These are phyloP conservation scores for Boleophthalmus pectinirostris DNA, from an alignment of 2,113 vertebrate genomes.

Conservation along the genomic window DNA sequence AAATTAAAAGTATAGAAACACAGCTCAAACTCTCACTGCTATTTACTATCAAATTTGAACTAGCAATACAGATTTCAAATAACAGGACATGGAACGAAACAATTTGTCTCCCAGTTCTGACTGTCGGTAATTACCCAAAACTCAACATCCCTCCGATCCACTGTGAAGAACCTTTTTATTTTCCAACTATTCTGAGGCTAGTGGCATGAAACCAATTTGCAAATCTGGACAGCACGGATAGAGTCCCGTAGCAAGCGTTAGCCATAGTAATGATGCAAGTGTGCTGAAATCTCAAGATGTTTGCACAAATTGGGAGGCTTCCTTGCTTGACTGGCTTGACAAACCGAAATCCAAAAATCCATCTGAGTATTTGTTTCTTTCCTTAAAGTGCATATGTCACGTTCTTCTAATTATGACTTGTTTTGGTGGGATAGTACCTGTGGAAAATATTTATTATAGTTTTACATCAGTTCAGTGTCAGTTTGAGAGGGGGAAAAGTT, in stretches of 20 bases:
- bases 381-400: too few species aligned
- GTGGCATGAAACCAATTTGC: neutral
- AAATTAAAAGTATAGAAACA: too few species aligned
- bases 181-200: neutral
- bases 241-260: neutral
- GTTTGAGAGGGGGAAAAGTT: too few species aligned
- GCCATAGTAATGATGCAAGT: neutral
- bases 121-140: neutral
- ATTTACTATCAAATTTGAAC: neutral
- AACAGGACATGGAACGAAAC: neutral
- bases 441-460: too few species aligned
- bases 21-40: too few species aligned
- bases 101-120: neutral
- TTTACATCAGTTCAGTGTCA: too few species aligned
- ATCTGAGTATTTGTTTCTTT: neutral
- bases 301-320: neutral
- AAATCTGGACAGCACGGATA: neutral
- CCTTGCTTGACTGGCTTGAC: neutral
- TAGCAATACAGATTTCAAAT: neutral
- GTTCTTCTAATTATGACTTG: too few species aligned
- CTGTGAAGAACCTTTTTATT: neutral
- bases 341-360: neutral
- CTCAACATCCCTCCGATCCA: neutral
- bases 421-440: too few species aligned
- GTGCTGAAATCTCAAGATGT: neutral